These are phyloP conservation scores for Hypothenemus hampei DNA, from an alignment of 1,140 invertebrate species.

Conservation along the genomic window DNA sequence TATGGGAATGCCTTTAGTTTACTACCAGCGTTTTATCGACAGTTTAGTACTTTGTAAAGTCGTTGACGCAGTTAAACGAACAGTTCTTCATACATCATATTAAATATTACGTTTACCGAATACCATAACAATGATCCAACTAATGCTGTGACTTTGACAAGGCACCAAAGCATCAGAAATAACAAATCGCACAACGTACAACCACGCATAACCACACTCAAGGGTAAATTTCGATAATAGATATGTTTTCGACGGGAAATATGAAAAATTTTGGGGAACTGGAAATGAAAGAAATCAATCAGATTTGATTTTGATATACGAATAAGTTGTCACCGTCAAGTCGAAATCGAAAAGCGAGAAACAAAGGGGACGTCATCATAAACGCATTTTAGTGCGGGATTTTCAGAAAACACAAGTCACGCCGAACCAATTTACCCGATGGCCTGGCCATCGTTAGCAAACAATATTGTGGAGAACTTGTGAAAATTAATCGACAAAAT, in stretches of 20 bases:
- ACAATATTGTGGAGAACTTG: constrained; percentile 44
- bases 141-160: not conserved
- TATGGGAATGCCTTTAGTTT: constrained; percentile 14
- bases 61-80: not conserved
- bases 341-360: constrained; percentile 32
- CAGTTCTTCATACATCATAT: not conserved
- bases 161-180: not conserved
- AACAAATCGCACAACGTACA: not conserved
- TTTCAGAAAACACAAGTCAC: constrained; percentile 44
- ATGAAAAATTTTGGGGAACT: constrained; percentile 22
- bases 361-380: constrained; percentile 45
- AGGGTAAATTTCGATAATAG: not conserved
- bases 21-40: constrained; percentile 6
- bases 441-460: constrained; percentile 42
- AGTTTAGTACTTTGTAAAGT: constrained; percentile 2
- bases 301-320: constrained; percentile 27
- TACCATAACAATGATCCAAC: not conserved
- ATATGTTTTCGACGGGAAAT: not conserved
- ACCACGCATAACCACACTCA: not conserved
- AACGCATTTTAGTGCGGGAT: constrained; percentile 42
- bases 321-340: constrained; percentile 31
- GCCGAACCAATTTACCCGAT: constrained; percentile 43
- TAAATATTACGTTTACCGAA: not conserved
- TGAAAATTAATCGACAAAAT: constrained; percentile 46
- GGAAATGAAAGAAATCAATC: constrained; percentile 38